Conservation (phyloP, 92 coral and sea anemone species). For the Umimayanthus kanabou region DNA sequence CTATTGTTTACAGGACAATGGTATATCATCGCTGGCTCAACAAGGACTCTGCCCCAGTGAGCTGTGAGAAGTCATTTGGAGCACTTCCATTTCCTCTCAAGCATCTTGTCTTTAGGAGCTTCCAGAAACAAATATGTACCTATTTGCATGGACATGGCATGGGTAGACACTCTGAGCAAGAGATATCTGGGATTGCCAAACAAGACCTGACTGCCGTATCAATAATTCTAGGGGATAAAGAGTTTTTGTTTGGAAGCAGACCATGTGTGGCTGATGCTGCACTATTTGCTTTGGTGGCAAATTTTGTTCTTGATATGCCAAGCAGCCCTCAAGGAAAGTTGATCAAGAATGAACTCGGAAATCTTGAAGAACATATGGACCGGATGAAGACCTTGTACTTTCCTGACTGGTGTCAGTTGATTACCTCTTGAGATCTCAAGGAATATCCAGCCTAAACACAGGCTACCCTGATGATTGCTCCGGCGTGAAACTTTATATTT, state of each 20-base stretch:
- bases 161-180: constrained; percentile 78
- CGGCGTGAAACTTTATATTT: too few species aligned
- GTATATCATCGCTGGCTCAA: constrained; percentile 65
- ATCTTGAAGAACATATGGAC: neutral
- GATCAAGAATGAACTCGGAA: neutral
- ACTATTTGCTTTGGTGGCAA: constrained; percentile 66
- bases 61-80: constrained; percentile 49
- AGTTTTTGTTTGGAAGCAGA: constrained; percentile 72
- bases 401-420: neutral
- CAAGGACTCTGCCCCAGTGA: constrained; percentile 39
- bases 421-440: too few species aligned
- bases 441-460: too few species aligned
- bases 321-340: neutral
- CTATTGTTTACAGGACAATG: neutral
- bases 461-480: too few species aligned
- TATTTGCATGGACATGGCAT: constrained; percentile 72
- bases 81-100: constrained; percentile 49
- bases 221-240: constrained; percentile 68
- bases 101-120: constrained; percentile 46
- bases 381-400: neutral
- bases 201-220: constrained; percentile 74
- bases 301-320: constrained; percentile 56
- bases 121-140: constrained; percentile 44
- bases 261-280: constrained; percentile 75
- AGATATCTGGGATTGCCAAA: constrained; percentile 66